Evolutionary conservation across 2,888 invertebrate species (phyloP).

Genomic region (Beris chalybata): DNA sequence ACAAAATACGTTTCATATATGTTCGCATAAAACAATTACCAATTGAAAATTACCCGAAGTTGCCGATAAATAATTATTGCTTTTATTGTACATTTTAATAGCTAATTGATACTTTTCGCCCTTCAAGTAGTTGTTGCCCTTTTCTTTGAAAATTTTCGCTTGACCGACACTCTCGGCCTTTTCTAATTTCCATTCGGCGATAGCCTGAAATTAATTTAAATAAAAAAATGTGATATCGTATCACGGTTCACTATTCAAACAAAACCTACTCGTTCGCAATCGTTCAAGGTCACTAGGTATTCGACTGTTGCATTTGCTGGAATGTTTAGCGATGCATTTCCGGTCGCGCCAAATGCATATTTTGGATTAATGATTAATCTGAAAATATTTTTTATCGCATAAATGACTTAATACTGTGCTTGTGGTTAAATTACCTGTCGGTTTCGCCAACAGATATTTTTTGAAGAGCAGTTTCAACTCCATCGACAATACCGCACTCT

Average conservation of each 20-base stretch:
- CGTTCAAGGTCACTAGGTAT: constrained; percentile 79
- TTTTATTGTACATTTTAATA: constrained; percentile 82
- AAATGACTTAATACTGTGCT: too few species aligned
- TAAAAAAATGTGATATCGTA: not conserved
- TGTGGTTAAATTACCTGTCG: constrained; percentile 56
- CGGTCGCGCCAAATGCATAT: constrained; percentile 76
- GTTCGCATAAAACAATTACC: not conserved
- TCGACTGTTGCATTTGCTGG: constrained; percentile 78
- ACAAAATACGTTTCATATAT: not conserved
- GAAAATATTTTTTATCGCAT: not conserved
- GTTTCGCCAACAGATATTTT: constrained; percentile 81
- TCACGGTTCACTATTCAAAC: not conserved
- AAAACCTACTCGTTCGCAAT: constrained; percentile 74
- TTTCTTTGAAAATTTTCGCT: constrained; percentile 81
- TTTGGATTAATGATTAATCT: constrained; percentile 71
- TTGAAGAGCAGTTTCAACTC: constrained; percentile 78
- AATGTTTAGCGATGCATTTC: constrained; percentile 70
- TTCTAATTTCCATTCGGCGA: constrained; percentile 82
- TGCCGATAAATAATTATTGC: constrained; percentile 53
- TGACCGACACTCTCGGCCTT: constrained; percentile 77
- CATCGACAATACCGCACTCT: constrained; percentile 73
- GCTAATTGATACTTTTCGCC: constrained; percentile 76
- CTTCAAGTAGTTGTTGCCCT: constrained; percentile 89
- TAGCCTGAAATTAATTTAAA: constrained; percentile 57
- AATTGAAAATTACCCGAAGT: constrained; percentile 41